A percentile compares a stretch with the other conserved stretches of the same genome.
Evolutionary conservation across 1,140 invertebrate species (phyloP).

Genomic region (Lucilia sericata): DNA sequence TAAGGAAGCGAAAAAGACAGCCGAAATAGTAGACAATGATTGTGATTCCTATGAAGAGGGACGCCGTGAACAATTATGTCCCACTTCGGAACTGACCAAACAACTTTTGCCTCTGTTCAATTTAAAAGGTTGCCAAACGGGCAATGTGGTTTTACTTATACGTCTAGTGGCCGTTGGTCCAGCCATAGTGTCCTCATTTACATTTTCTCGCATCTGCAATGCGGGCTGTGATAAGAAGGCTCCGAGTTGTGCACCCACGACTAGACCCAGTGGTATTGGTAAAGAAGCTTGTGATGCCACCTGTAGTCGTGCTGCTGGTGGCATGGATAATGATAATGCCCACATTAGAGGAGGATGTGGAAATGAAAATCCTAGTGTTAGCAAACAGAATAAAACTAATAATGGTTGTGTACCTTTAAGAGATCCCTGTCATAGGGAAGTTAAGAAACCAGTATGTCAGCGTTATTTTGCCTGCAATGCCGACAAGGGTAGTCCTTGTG

Average conservation of each 20-base stretch:
- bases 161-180: conserved; percentile 62
- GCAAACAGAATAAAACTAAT: not conserved
- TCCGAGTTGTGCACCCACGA: not conserved
- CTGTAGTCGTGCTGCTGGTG: conserved; percentile 47
- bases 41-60: conserved; percentile 54
- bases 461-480: conserved; percentile 62
- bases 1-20: conserved; percentile 51
- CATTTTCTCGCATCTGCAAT: conserved; percentile 56
- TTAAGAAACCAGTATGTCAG: conserved; percentile 47
- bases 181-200: conserved; percentile 58
- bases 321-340: conserved; percentile 45
- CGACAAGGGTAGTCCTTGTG: conserved; percentile 60
- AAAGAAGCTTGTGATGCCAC: not conserved
- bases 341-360: not conserved
- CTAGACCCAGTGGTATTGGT: conserved; percentile 19
- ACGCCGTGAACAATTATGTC: conserved; percentile 59
- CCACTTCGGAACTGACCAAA: conserved; percentile 60
- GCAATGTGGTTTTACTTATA: conserved; percentile 62
- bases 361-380: not conserved
- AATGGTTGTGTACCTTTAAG: conserved; percentile 20
- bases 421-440: conserved; percentile 50
- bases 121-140: conserved; percentile 62
- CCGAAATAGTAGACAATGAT: conserved; percentile 55
- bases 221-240: conserved; percentile 48
- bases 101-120: conserved; percentile 62